Conservation (phyloP, 2,113 vertebrate species). For the Lichenostomus cassidix region DNA sequence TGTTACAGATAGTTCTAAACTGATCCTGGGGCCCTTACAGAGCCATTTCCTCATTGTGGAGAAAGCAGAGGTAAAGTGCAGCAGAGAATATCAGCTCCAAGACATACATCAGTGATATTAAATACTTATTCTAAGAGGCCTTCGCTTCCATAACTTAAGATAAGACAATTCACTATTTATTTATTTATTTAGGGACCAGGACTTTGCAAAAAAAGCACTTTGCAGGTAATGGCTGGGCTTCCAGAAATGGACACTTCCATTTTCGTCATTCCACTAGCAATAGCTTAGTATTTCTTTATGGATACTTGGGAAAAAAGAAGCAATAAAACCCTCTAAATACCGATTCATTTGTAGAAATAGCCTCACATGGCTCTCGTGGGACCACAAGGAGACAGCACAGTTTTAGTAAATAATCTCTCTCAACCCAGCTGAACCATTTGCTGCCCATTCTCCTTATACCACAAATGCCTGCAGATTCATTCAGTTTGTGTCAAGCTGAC, state of each 20-base stretch:
- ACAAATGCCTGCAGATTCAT: not conserved
- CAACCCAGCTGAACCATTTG: not conserved
- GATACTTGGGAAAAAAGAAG: not conserved
- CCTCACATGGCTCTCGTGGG: not conserved
- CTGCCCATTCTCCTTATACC: not conserved
- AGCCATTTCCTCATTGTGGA: not conserved
- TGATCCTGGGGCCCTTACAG: not conserved
- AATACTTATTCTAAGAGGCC: not conserved
- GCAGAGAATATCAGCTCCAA: not conserved
- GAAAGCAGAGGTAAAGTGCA: not conserved
- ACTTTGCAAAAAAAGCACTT: not conserved
- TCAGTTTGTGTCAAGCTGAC: not conserved
- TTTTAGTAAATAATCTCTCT: not conserved
- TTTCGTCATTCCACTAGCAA: not conserved
- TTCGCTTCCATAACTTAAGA: not conserved
- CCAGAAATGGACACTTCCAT: not conserved
- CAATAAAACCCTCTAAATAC: not conserved
- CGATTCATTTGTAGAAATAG: slow-evolving; percentile 14
- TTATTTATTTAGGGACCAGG: not conserved
- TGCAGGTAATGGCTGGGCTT: not conserved
- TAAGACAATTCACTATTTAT: not conserved
- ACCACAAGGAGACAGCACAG: not conserved
- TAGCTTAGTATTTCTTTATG: not conserved
- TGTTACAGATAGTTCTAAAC: not conserved
- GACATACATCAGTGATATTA: not conserved